Percentiles rank a stretch among this genome's conserved stretches.
These are phyloP conservation scores for Hypomecis atomaria DNA, from an alignment of 2,888 invertebrate species.

Conservation along the genomic window DNA sequence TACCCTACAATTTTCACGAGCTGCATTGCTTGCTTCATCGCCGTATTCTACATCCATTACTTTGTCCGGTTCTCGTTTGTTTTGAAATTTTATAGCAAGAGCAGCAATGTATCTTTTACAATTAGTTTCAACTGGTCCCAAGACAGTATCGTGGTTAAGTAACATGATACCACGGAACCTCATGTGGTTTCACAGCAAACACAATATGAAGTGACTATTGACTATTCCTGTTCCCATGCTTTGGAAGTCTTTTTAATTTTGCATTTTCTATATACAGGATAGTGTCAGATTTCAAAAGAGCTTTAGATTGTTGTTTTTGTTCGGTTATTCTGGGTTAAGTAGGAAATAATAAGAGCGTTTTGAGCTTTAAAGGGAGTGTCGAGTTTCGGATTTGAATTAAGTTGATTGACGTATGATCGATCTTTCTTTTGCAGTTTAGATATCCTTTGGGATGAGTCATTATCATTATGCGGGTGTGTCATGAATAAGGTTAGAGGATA, in stretches of 20 bases:
- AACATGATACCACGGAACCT: constrained; percentile 77
- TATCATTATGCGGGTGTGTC: constrained; percentile 38
- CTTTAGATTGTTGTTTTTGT: constrained; percentile 56
- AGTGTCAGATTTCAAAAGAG: constrained; percentile 74
- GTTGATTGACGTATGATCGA: constrained; percentile 66
- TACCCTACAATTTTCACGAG: constrained; percentile 45
- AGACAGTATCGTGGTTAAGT: constrained; percentile 52
- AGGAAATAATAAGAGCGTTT: constrained; percentile 67
- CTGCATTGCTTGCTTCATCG: constrained; percentile 25
- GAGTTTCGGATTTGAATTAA: constrained; percentile 62
- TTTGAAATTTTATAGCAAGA: not conserved
- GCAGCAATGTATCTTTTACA: constrained; percentile 47
- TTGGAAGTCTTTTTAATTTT: constrained; percentile 74
- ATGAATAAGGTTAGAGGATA: not conserved
- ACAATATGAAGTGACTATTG: constrained; percentile 84
- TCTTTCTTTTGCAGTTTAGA: constrained; percentile 49
- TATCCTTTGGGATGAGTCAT: constrained; percentile 42
- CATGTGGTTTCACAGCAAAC: constrained; percentile 79
- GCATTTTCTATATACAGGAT: constrained; percentile 73
- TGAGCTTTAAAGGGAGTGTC: constrained; percentile 53
- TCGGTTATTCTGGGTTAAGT: constrained; percentile 62
- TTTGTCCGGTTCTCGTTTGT: constrained; percentile 10
- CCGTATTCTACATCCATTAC: constrained; percentile 50
- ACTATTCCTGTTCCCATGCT: constrained; percentile 79
- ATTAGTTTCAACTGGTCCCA: constrained; percentile 29